These are phyloP conservation scores for Rhinoraja longicauda DNA, from an alignment of 2,797 vertebrate genomes.

Conservation along the genomic window DNA sequence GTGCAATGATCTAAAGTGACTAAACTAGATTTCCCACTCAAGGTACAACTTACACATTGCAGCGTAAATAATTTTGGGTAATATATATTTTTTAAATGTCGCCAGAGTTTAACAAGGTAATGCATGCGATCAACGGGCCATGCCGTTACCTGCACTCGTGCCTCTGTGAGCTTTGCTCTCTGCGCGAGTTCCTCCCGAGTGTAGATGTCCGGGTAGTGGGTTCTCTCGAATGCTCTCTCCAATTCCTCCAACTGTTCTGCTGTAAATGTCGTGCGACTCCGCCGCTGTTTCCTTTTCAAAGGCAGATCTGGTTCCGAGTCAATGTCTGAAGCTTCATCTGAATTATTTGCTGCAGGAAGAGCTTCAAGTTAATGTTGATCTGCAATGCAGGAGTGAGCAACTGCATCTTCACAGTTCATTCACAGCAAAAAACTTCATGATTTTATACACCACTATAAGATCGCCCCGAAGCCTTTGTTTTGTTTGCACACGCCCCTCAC, in stretches of 20 bases:
- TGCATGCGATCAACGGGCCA: not conserved
- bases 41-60: not conserved
- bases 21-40: not conserved
- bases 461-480: too few species aligned
- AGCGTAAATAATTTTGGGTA: not conserved
- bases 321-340: slow-evolving; percentile 88
- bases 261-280: slow-evolving; percentile 91
- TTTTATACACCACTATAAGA: too few species aligned
- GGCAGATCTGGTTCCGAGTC: slow-evolving; percentile 91
- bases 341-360: slow-evolving; percentile 74
- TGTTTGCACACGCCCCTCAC: not conserved
- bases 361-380: slow-evolving; percentile 32
- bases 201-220: slow-evolving; percentile 94
- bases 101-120: not conserved
- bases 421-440: too few species aligned
- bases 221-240: slow-evolving; percentile 91
- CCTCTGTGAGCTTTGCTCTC: slow-evolving; percentile 89
- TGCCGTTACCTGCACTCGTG: slow-evolving; percentile 78
- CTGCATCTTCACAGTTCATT: not conserved
- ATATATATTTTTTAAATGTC: not conserved
- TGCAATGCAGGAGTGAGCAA: not conserved
- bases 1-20: not conserved
- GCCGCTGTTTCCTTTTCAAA: slow-evolving; percentile 84
- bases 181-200: slow-evolving; percentile 90
- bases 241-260: slow-evolving; percentile 90